A percentile compares a stretch with the other conserved stretches of the same genome.
phyloP scores from a whole-genome alignment of 2,888 invertebrate species.

The Eilema caniola region DNA sequence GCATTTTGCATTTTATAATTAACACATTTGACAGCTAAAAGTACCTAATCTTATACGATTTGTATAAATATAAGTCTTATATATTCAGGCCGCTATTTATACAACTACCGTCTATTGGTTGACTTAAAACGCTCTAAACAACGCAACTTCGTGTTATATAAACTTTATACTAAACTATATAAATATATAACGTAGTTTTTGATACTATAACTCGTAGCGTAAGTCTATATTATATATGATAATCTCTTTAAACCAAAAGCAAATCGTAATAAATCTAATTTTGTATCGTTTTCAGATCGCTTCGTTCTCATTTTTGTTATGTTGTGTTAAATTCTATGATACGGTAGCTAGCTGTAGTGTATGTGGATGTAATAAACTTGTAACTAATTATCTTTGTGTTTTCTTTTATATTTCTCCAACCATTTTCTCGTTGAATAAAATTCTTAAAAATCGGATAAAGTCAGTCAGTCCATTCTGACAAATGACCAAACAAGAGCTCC shows the following conservation, averaged over 20 bases:
- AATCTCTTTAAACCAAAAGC: constrained; percentile 52
- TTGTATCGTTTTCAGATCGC: constrained; percentile 43
- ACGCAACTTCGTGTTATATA: constrained; percentile 30
- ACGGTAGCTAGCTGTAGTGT: constrained; percentile 41
- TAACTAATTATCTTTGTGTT: constrained; percentile 46
- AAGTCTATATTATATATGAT: constrained; percentile 18
- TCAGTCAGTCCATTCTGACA: too few relatives aligned
- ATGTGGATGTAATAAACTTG: constrained; percentile 48
- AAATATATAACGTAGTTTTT: constrained; percentile 49
- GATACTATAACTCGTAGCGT: constrained; percentile 44
- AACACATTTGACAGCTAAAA: background rate
- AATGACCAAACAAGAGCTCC: too few relatives aligned
- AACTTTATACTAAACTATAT: constrained; percentile 39
- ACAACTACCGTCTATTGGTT: background rate
- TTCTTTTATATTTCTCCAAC: constrained; percentile 30
- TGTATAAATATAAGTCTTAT: background rate
- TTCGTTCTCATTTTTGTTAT: constrained; percentile 47
- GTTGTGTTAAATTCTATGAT: constrained; percentile 50
- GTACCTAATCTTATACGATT: background rate
- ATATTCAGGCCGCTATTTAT: background rate
- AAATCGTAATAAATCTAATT: constrained; percentile 46
- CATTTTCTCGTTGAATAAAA: too few relatives aligned
- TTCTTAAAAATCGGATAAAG: too few relatives aligned
- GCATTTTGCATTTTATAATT: too few relatives aligned
- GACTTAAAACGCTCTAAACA: constrained; percentile 30